These are phyloP conservation scores for Parnassius mnemosyne DNA, from an alignment of 2,888 invertebrate species.

Conservation along the genomic window DNA sequence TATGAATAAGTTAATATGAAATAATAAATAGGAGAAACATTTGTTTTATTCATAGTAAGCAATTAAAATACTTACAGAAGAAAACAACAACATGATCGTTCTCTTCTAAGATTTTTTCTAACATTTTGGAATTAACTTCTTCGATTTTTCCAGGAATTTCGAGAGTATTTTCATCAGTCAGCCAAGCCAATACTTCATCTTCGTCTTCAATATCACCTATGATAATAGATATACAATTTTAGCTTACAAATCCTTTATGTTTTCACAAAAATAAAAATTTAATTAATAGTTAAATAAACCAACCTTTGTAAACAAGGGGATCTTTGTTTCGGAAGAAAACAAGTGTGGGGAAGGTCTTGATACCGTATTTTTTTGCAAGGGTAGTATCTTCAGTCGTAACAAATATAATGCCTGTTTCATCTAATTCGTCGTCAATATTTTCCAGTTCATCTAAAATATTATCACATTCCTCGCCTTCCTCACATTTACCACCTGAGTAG, in stretches of 20 bases:
- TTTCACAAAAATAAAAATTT: neutral
- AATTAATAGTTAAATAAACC: slow-evolving; percentile 9
- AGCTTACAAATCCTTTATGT: neutral
- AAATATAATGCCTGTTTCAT: slow-evolving; percentile 95
- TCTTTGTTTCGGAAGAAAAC: slow-evolving; percentile 96
- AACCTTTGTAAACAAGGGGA: slow-evolving; percentile 88
- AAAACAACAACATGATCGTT: slow-evolving; percentile 95
- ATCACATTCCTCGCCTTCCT: slow-evolving; percentile 93
- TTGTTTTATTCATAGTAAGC: neutral
- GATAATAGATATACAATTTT: slow-evolving; percentile 9
- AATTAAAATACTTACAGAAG: slow-evolving; percentile 86
- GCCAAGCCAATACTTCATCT: slow-evolving; percentile 94
- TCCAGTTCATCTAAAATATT: slow-evolving; percentile 91
- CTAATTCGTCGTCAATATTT: slow-evolving; percentile 95
- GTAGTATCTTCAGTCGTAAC: slow-evolving; percentile 93
- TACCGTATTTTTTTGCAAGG: slow-evolving; percentile 91
- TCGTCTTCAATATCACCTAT: slow-evolving; percentile 93
- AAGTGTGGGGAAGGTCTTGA: slow-evolving; percentile 91
- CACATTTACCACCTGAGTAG: slow-evolving; percentile 86
- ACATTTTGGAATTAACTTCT: slow-evolving; percentile 93
- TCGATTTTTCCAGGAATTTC: slow-evolving; percentile 96
- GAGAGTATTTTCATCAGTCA: slow-evolving; percentile 93
- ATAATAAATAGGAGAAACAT: neutral
- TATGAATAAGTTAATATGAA: neutral
- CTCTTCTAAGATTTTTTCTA: slow-evolving; percentile 93